Conservation (phyloP, 2,113 vertebrate genomes). For the Pagrus major region DNA sequence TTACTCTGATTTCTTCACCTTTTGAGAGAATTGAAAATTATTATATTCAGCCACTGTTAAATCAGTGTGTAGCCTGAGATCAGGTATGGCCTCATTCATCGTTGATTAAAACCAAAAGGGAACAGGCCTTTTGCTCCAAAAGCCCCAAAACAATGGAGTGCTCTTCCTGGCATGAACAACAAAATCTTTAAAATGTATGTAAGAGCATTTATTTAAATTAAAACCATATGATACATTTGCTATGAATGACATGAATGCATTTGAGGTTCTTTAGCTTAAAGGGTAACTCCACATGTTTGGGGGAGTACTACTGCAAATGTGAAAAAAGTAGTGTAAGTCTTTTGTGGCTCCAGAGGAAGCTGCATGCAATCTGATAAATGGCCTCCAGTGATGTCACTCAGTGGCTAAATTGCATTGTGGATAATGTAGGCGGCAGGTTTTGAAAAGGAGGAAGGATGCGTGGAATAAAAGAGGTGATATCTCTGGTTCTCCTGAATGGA, state of each 20-base stretch:
- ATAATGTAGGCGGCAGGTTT: no score
- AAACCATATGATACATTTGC: not conserved
- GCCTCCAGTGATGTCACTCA: no score
- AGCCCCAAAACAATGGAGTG: not conserved
- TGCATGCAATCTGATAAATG: no score
- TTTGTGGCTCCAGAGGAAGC: no score
- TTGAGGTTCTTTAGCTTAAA: not conserved
- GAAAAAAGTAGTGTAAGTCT: no score
- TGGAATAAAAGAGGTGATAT: no score
- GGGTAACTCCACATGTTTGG: no score
- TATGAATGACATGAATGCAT: not conserved
- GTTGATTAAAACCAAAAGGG: not conserved
- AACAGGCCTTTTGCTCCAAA: not conserved
- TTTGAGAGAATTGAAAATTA: not conserved
- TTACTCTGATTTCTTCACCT: not conserved
- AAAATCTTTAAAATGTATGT: not conserved
- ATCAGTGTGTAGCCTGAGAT: slow-evolving; percentile 1
- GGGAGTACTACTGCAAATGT: no score
- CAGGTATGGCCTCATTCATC: not conserved
- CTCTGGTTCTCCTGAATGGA: no score
- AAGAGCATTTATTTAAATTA: not conserved
- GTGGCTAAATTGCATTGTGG: no score
- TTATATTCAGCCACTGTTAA: not conserved
- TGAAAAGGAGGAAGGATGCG: no score
- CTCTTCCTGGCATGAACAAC: not conserved